Evolutionary conservation across 2,888 invertebrate species (phyloP).

Genomic region (Ecdyonurus torrentis): DNA sequence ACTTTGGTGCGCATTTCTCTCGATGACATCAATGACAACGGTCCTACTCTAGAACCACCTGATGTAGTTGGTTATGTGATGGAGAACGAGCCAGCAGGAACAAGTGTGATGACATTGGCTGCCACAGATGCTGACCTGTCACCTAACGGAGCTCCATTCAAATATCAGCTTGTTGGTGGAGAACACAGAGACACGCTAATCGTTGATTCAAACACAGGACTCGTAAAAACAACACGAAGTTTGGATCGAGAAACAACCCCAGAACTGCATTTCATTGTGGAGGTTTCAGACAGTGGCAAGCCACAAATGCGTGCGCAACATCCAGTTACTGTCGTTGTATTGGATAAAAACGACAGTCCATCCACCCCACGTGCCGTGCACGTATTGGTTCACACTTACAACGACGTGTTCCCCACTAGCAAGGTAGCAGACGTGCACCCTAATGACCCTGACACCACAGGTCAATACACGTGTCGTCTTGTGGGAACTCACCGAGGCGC

Average conservation of each 20-base stretch:
- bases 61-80: constrained; percentile 58
- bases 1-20: constrained; percentile 63
- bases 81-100: constrained; percentile 75
- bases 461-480: constrained; percentile 75
- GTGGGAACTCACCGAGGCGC: constrained; percentile 23
- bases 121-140: constrained; percentile 81
- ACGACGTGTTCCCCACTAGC: constrained; percentile 39
- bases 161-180: constrained; percentile 61
- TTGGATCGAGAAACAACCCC: constrained; percentile 72
- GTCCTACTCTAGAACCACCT: constrained; percentile 59
- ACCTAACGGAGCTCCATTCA: constrained; percentile 81
- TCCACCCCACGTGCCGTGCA: constrained; percentile 69
- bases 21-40: constrained; percentile 85
- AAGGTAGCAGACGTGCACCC: constrained; percentile 85
- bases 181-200: constrained; percentile 57
- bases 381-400: constrained; percentile 59
- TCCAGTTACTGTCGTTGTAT: constrained; percentile 52
- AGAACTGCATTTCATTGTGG: constrained; percentile 53
- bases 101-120: constrained; percentile 65
- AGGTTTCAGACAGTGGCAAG: constrained; percentile 75
- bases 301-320: constrained; percentile 72
- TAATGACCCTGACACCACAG: constrained; percentile 77
- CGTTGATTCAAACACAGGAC: constrained; percentile 62
- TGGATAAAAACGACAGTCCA: constrained; percentile 84
- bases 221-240: constrained; percentile 57